Conservation (phyloP, 2,888 invertebrate genomes). For the Nudaria mundana region DNA sequence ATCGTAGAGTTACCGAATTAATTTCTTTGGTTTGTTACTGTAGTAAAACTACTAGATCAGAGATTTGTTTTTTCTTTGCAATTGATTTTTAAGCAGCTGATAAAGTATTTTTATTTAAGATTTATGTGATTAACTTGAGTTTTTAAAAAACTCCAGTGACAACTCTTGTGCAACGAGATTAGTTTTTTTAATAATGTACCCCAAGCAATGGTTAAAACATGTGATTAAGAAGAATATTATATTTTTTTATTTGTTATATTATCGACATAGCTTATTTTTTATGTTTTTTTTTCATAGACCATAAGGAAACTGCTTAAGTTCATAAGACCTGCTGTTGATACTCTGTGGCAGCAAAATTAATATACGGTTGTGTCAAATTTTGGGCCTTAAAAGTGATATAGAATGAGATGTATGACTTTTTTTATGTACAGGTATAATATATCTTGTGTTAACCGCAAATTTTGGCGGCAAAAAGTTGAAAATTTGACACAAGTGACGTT, state of each 20-base stretch:
- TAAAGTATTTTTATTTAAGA: slow-evolving; percentile 4
- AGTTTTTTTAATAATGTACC: slow-evolving; percentile 9
- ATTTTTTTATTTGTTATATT: slow-evolving; percentile 67
- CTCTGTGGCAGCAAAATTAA: slow-evolving; percentile 29
- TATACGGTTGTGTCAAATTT: slow-evolving; percentile 15
- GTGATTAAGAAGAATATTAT: slow-evolving; percentile 56
- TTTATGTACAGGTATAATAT: not conserved
- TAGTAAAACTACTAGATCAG: slow-evolving; percentile 24
- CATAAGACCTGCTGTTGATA: slow-evolving; percentile 33
- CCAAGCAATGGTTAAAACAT: slow-evolving; percentile 35
- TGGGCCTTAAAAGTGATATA: too few species aligned
- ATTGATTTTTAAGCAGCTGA: slow-evolving; percentile 16
- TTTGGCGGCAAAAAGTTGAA: too few species aligned
- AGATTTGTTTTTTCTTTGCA: slow-evolving; percentile 17
- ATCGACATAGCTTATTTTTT: slow-evolving; percentile 60
- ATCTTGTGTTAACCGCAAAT: too few species aligned
- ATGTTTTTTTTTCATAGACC: slow-evolving; percentile 49
- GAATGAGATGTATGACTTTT: too few species aligned
- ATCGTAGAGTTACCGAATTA: slow-evolving; percentile 45
- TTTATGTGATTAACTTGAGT: slow-evolving; percentile 9
- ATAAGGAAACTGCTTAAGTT: slow-evolving; percentile 53
- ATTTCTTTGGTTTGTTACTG: slow-evolving; percentile 19
- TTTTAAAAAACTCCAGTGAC: not conserved
- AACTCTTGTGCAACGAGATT: not conserved
- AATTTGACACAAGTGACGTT: slow-evolving; percentile 13